These are phyloP conservation scores for Diadumene lineata DNA, from an alignment of 92 coral and sea anemone genomes.

Conservation along the genomic window DNA sequence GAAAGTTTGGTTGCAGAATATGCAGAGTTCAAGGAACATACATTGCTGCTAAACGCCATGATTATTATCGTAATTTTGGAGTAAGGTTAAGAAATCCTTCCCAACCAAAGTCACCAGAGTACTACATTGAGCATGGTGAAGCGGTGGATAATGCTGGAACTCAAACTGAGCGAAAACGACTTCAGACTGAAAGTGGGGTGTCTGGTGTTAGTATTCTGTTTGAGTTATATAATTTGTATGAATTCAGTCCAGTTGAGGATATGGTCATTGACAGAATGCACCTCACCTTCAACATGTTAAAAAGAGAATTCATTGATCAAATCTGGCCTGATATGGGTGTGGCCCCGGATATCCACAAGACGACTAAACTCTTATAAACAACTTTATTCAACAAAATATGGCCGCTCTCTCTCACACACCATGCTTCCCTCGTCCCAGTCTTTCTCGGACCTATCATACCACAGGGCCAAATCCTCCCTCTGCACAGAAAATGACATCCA, in stretches of 20 bases:
- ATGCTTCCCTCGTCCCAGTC: no score
- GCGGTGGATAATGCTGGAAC: conserved; percentile 48
- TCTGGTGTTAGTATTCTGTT: conserved; percentile 62
- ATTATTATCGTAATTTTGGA: conserved; percentile 49
- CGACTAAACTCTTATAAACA: no score
- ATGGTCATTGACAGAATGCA: conserved; percentile 72
- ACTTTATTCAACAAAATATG: no score
- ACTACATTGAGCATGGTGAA: conserved; percentile 42
- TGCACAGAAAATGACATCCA: no score
- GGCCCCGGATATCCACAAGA: no score
- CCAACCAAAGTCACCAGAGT: conserved; percentile 29
- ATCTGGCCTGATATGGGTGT: conserved; percentile 62
- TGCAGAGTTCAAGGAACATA: no score
- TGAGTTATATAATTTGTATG: conserved; percentile 43
- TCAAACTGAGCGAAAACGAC: conserved; percentile 24
- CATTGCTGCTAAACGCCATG: no score
- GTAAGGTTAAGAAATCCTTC: conserved; percentile 35
- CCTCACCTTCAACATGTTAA: conserved; percentile 51
- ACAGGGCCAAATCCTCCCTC: no score
- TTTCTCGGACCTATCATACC: no score
- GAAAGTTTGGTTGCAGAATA: conserved; percentile 48
- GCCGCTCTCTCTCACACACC: no score
- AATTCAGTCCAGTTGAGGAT: conserved; percentile 57
- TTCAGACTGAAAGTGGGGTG: conserved; percentile 59
- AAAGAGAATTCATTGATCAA: conserved; percentile 55